Evolutionary conservation across 2,888 invertebrate species (phyloP), one percentile per base, ranked within the genome.

Genomic region (Hoplodrina ambigua): DNA sequence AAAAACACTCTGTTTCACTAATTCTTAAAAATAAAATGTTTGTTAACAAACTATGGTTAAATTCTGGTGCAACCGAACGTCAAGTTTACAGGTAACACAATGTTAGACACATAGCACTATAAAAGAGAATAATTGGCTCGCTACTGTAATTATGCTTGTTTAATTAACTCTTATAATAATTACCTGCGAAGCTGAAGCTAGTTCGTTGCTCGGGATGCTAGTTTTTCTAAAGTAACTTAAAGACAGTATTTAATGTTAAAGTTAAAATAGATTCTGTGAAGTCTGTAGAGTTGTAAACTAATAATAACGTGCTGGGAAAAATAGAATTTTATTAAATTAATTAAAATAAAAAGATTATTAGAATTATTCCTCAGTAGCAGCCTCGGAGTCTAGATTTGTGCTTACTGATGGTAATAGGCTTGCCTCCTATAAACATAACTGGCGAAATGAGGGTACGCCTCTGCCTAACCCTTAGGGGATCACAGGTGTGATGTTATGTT

Each of bases 41-140:
- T 54, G 57, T 75, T 52, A 49, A 33, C 7, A 20, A 70, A 83
- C 81, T 78, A n/a, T 19, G 70, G 70, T 81, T 80, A 69, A 1
- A 74, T 13, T 20, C 4, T 53, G 57, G 80, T 80, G 74, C 63
- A 75, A 71, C 59, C 54, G 20, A n/a, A 65, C 78, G 30, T 57
- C 46, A 64, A 79, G 73, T 71, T 69, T 59, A 62, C 73, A 75
- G 63, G 80, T 81, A 86, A 82, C 82, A 81, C 88, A 88, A 87
- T 88, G 90, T 85, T 84, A 91, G 90, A 94, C 85, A 87, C 88
- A 94, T 93, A 85, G 91, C 89, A 84, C 93, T 89, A 91, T 94
- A 90, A 93, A 92, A 85, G 83, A 86, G 90, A 94, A 86, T 91
- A 89, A 94, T 91, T 88, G 84, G 77, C 86, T 80, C 13, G 60